Percentiles rank a stretch among this genome's conserved stretches.
Evolutionary conservation across 2,113 vertebrate genomes (phyloP).

Genomic region (Corythaixoides concolor): DNA sequence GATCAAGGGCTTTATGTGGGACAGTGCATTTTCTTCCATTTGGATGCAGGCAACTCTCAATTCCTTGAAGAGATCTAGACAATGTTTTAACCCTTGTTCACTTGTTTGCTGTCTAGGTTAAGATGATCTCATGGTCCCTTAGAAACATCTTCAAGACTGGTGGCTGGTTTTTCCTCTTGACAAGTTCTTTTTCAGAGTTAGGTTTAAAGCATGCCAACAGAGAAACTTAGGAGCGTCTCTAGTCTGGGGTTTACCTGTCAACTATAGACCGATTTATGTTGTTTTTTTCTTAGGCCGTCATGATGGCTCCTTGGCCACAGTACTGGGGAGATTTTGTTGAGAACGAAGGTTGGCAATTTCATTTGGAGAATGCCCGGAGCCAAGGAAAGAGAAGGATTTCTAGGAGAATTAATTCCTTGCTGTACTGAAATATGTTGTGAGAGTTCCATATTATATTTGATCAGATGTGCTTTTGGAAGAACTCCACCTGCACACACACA

Average conservation of each 20-base stretch:
- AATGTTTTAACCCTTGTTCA: constrained; percentile 18
- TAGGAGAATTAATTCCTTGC: not conserved
- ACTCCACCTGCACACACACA: not conserved
- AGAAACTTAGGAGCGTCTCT: not conserved
- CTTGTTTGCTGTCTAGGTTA: not conserved
- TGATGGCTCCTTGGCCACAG: not conserved
- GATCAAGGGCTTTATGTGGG: constrained; percentile 59
- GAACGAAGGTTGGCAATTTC: not conserved
- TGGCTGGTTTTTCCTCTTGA: not conserved
- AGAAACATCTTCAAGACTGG: not conserved
- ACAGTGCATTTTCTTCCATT: not conserved
- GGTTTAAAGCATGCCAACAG: not conserved
- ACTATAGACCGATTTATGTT: rapidly evolving
- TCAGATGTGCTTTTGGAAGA: not conserved
- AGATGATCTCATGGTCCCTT: not conserved
- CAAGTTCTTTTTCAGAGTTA: not conserved
- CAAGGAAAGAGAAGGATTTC: not conserved
- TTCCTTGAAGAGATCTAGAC: not conserved
- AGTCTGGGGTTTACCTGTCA: not conserved
- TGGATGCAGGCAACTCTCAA: not conserved
- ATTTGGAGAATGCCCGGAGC: not conserved
- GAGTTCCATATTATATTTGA: not conserved
- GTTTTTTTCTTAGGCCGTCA: not conserved
- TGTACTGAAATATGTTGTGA: not conserved
- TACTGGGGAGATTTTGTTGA: not conserved